These are phyloP conservation scores for Ferdinandea cuprea DNA, from an alignment of 2,888 invertebrate genomes.

Conservation along the genomic window DNA sequence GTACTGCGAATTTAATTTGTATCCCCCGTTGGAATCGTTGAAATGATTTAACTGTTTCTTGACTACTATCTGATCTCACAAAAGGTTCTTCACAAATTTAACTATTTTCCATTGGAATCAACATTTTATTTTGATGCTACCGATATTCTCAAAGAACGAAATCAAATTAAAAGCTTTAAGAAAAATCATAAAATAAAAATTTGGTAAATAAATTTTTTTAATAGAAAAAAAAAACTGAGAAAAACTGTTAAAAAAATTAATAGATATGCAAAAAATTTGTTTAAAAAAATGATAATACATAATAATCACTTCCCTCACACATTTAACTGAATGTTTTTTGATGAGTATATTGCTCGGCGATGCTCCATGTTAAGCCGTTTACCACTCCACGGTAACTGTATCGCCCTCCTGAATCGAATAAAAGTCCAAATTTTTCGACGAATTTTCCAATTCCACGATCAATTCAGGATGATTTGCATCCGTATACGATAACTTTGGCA, in stretches of 20 bases:
- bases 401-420: constrained; percentile 94
- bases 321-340: constrained; percentile 40
- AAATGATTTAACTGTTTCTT: too few species aligned
- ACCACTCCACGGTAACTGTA: constrained; percentile 88
- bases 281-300: constrained; percentile 54
- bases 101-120: constrained; percentile 5
- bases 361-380: constrained; percentile 28
- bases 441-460: constrained; percentile 91
- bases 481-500: constrained; percentile 83
- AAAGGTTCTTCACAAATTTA: not conserved
- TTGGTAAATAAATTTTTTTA: constrained; percentile 12
- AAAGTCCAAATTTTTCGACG: constrained; percentile 91
- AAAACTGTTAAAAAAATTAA: constrained; percentile 20
- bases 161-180: not conserved
- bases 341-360: constrained; percentile 41
- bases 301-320: constrained; percentile 53
- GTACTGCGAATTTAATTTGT: too few species aligned
- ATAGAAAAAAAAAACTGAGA: constrained; percentile 24
- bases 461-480: constrained; percentile 86
- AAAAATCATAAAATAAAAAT: not conserved
- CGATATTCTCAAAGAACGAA: not conserved
- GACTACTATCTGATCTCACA: too few species aligned
- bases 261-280: constrained; percentile 10
- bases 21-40: too few species aligned
- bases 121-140: constrained; percentile 12